Base-by-base conservation (phyloP, 1,140 invertebrate species). In the Zaprionus taronus region DNA sequence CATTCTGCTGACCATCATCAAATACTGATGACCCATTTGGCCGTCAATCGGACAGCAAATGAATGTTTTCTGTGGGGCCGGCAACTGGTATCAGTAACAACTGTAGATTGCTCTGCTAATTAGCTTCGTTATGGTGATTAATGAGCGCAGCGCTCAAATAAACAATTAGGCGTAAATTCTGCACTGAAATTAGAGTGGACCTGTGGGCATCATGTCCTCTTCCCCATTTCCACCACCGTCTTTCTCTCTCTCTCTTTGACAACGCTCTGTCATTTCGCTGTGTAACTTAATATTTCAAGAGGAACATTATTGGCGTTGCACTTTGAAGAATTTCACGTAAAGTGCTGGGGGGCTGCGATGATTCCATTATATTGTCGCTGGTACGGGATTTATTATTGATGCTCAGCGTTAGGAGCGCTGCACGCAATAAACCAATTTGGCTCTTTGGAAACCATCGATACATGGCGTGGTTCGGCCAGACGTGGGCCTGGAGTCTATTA, bases 351-450 rank as follows among this genome's bases (percentile, higher is more conserved):
- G 3, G 4, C 26, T 63, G 36, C 15, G 41, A 31, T 66, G 70
- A 76, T 79, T 72, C 64, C 34, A 82, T 76, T 72, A 86, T 66
- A n/a, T 41, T 71, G 44, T 64, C 64, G 72, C 71, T 80, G 47
- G 57, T 65, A 67, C 79, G 70, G 69, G 63, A 31, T 80, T 74
- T 58, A 66, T 72, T 87, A 77, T 87, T 72, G 61, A 68, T 84
- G 62, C 63, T 60, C 26, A 62, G 7, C 7, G 41, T 47, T 47
- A 7, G n/a, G n/a, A 20, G 41, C 12, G 15, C 41, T 62, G 73
- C 83, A 86, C 80, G 80, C 83, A 71, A 81, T 89, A 80, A 83
- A 74, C 77, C 64, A 87, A 87, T 89, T 89, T 87, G 55, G 26
- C 36, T 26, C 24, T 51, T 24, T 24, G 20, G 17, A 9, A 57